Evolutionary conservation across 1,140 invertebrate species (phyloP).

Genomic region (Drosophila sucinea): DNA sequence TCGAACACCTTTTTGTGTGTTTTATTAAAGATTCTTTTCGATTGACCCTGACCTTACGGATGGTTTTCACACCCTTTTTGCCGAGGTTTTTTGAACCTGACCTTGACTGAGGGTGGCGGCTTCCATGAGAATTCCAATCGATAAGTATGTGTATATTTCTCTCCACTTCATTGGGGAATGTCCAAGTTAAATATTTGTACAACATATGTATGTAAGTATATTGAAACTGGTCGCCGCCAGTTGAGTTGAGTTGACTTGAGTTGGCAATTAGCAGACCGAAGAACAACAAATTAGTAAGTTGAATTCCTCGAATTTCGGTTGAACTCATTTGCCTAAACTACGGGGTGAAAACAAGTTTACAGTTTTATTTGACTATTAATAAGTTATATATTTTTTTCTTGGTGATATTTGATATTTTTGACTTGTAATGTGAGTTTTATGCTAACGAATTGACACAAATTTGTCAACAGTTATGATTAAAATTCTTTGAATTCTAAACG

Average conservation of each 20-base stretch:
- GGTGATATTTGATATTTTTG: conserved; percentile 7
- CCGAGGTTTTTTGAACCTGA: conserved; percentile 8
- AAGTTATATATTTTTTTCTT: neutral
- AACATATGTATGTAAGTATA: neutral
- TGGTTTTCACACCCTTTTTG: neutral
- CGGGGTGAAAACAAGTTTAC: conserved; percentile 53
- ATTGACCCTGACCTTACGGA: neutral
- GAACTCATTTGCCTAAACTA: conserved; percentile 53
- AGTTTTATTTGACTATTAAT: conserved; percentile 39
- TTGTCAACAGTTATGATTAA: neutral
- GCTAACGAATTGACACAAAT: conserved; percentile 16
- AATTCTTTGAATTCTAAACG: conserved; percentile 10
- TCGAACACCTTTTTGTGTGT: neutral
- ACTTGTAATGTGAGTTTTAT: conserved; percentile 3
- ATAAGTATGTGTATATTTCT: neutral
- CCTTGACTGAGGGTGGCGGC: neutral
- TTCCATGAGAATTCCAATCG: conserved; percentile 4
- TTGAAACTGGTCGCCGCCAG: conserved; percentile 3
- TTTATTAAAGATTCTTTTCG: neutral
- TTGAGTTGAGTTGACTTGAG: conserved; percentile 12
- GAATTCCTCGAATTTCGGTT: conserved; percentile 66
- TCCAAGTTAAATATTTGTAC: conserved; percentile 15
- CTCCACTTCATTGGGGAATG: conserved; percentile 1
- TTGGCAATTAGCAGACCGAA: conserved; percentile 16
- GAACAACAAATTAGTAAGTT: conserved; percentile 51